Evolutionary conservation across 2,888 invertebrate genomes (phyloP), one percentile per base, ranked within the genome.

Genomic region (Agrotis exclamationis): DNA sequence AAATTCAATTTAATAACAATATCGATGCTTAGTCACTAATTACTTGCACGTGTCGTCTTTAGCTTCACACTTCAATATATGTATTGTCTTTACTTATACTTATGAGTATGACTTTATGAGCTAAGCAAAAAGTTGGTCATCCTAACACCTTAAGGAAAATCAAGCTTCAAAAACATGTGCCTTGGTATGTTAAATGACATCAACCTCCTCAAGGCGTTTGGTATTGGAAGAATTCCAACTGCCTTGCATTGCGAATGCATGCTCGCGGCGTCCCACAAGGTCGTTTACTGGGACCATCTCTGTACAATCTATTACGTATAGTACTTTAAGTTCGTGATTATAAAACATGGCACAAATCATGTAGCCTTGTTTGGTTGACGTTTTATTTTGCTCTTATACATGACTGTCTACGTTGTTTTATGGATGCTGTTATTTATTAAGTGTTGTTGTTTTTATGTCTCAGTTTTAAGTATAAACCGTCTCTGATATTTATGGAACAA

Each of bases 261-360:
- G 85, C 86, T 82, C 84, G 80, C 88, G 90, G 91, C 78, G 88
- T 92, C 71, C 90, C 89, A 77, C 94, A 94, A 94, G 94, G 94
- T 88, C 90, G 88, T 77, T 78, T 79, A 74, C 86, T 87, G 63
- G 82, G 77, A 63, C 87, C 89, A 80, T 80, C 82, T 81, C 80
- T 86, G 79, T 79, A 76, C 72, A 84, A 82, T 78, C 48, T 64
- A 68, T 53, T 74, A 74, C 45, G 18, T 74, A 18, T 70, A 57
- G 56, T 50, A 54, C 44, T 48, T 53, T 22, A 58, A 44, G 75
- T 60, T 63, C 45, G 53, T 45, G 14, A 57, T 60, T 51, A 48
- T 70, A 33, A 63, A 60, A 62, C 75, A 62, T 53, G 22, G n/a
- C 66, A 60, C 53, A 50, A n/a, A 47, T 73, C 58, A 59, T 63